Conservation (phyloP, 1,140 invertebrate species). For the Notospermus geniculatus region DNA sequence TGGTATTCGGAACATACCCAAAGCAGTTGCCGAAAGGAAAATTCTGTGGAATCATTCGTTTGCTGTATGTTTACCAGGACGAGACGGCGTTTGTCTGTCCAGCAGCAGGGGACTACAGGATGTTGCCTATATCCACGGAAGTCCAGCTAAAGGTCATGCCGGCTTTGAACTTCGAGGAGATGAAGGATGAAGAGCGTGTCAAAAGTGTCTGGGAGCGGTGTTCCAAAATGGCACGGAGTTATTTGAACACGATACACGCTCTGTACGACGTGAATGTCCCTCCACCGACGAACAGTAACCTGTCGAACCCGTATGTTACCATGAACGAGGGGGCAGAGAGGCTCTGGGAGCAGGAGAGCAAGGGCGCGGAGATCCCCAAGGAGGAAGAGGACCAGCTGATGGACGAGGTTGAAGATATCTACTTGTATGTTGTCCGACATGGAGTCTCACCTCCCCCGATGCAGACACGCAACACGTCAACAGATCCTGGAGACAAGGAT, state of each 20-base stretch:
- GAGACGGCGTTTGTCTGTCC: slow-evolving; percentile 76
- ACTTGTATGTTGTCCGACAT: slow-evolving; percentile 85
- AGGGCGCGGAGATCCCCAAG: slow-evolving; percentile 29
- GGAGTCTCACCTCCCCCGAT: slow-evolving; percentile 72
- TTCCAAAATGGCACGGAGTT: slow-evolving; percentile 73
- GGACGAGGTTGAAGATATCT: slow-evolving; percentile 95
- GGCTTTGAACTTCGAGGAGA: slow-evolving; percentile 77
- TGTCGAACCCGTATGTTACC: background rate
- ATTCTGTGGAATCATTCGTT: slow-evolving; percentile 69
- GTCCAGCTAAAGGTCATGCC: slow-evolving; percentile 81
- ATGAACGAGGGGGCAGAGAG: background rate
- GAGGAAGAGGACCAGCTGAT: slow-evolving; percentile 65
- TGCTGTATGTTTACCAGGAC: slow-evolving; percentile 73
- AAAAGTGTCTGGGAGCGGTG: slow-evolving; percentile 76
- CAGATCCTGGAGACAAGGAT: slow-evolving; percentile 48
- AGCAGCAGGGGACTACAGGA: slow-evolving; percentile 62
- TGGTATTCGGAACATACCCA: slow-evolving; percentile 83
- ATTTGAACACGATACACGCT: slow-evolving; percentile 74
- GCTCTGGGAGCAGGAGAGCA: background rate
- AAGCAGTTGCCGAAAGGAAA: slow-evolving; percentile 62
- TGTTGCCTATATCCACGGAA: slow-evolving; percentile 79
- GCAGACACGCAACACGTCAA: slow-evolving; percentile 62
- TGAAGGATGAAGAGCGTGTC: slow-evolving; percentile 78
- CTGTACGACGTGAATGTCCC: slow-evolving; percentile 56
- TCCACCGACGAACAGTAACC: background rate